Evolutionary conservation across 2,113 vertebrate genomes (phyloP).

Genomic region (Ophthalmolycus amberensis): DNA sequence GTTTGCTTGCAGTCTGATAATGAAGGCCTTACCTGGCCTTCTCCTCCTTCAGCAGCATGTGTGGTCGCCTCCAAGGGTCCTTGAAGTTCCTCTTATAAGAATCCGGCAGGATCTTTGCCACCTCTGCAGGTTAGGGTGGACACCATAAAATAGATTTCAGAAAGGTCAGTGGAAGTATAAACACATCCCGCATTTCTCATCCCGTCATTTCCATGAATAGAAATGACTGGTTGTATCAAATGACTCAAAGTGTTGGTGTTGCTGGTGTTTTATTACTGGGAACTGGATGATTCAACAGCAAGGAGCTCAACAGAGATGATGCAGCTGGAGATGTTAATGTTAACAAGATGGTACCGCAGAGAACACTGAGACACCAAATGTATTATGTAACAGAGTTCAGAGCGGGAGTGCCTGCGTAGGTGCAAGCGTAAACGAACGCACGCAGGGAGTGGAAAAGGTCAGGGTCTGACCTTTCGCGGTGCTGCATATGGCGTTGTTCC

Average conservation of each 20-base stretch:
- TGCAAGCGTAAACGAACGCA: neutral
- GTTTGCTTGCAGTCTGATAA: constrained; percentile 39
- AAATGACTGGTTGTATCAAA: neutral
- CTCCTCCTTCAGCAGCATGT: constrained; percentile 81
- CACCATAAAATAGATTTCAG: neutral
- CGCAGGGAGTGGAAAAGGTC: neutral
- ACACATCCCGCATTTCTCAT: neutral
- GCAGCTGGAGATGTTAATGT: constrained; percentile 52
- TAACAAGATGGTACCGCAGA: constrained; percentile 17
- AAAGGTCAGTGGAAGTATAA: neutral
- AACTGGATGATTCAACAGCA: constrained; percentile 9
- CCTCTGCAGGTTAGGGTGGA: constrained; percentile 76
- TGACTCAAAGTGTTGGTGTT: constrained; percentile 5
- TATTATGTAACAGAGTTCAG: constrained; percentile 22
- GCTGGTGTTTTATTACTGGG: neutral
- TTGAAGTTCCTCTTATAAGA: constrained; percentile 88
- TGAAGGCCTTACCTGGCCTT: constrained; percentile 81
- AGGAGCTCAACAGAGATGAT: constrained; percentile 28
- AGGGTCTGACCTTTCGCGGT: constrained; percentile 81
- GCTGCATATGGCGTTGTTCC: constrained; percentile 82
- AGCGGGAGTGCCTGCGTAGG: neutral
- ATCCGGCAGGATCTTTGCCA: constrained; percentile 87
- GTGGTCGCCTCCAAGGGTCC: constrained; percentile 86
- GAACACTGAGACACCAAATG: constrained; percentile 37
- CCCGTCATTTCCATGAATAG: neutral